A percentile compares a stretch with the other conserved stretches of the same genome.
Evolutionary conservation across 2,797 vertebrate genomes (phyloP).

Genomic region (Oreonectes daqikongensis): DNA sequence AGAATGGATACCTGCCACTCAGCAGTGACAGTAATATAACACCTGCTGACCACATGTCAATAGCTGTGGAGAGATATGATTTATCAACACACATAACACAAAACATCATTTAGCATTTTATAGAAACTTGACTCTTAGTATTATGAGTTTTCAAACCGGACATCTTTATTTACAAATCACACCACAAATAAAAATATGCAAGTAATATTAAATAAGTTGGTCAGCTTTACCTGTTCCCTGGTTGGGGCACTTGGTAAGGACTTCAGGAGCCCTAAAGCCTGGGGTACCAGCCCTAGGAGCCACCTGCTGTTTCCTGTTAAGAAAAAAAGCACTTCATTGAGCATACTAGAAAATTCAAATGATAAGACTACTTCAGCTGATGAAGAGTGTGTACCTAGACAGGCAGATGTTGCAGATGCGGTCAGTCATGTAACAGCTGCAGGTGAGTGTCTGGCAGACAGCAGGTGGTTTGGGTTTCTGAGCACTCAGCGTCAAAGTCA

Average conservation of each 20-base stretch:
- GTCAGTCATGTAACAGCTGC: conserved; percentile 89
- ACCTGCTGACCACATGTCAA: conserved; percentile 97
- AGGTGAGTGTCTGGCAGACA: conserved; percentile 75
- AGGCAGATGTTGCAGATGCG: conserved; percentile 93
- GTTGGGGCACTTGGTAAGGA: conserved; percentile 91
- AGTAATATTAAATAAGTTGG: background rate
- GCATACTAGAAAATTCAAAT: background rate
- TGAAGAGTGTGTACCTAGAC: conserved; percentile 81
- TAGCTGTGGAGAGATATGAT: conserved; percentile 79
- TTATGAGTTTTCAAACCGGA: background rate
- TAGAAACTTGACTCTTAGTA: background rate
- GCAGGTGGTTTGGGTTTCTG: conserved; percentile 73
- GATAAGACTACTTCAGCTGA: too few species aligned
- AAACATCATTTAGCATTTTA: background rate
- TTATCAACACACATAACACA: background rate
- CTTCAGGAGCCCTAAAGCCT: conserved; percentile 96
- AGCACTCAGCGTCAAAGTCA: conserved; percentile 36
- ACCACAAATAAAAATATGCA: background rate
- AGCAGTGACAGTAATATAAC: conserved; percentile 94
- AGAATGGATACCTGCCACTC: conserved; percentile 96
- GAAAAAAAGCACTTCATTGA: background rate
- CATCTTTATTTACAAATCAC: background rate
- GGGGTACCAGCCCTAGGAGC: conserved; percentile 95
- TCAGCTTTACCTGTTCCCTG: conserved; percentile 88
- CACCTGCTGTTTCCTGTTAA: conserved; percentile 86